A percentile compares a stretch with the other conserved stretches of the same genome.
Evolutionary conservation across 1,140 invertebrate genomes (phyloP).

Genomic region (Lineus longissimus): DNA sequence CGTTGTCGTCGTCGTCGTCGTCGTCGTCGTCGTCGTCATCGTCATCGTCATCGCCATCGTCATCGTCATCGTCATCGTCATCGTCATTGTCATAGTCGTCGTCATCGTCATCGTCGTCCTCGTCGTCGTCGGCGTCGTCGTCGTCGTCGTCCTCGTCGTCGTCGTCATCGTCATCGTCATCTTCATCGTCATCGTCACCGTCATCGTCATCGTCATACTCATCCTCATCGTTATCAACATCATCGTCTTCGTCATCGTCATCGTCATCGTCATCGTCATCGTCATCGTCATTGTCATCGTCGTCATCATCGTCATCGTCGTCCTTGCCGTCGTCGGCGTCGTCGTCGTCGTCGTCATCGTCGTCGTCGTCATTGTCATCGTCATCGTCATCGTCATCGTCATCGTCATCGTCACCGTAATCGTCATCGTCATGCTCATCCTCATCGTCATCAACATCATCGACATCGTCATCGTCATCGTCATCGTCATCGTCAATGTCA

Average conservation of each 20-base stretch:
- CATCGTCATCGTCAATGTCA: too few species aligned
- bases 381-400: slow-evolving; percentile 15
- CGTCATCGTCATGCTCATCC: too few species aligned
- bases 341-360: too few species aligned
- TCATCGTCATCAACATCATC: too few species aligned
- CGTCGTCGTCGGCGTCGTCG: too few species aligned
- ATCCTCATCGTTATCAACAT: too few species aligned
- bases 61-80: background rate
- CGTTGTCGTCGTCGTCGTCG: background rate
- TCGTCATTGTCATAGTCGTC: too few species aligned
- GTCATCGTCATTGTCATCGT: slow-evolving; percentile 14
- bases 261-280: slow-evolving; percentile 11
- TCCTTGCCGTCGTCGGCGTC: too few species aligned
- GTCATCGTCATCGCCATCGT: slow-evolving; percentile 2
- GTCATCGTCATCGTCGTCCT: too few species aligned
- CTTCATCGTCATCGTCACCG: slow-evolving; percentile 13
- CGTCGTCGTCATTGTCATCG: slow-evolving; percentile 8
- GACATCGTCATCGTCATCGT: slow-evolving; percentile 12
- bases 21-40: slow-evolving; percentile 10
- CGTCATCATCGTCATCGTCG: slow-evolving; percentile 12
- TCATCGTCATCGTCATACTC: too few species aligned
- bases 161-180: background rate
- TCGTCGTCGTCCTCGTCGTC: background rate
- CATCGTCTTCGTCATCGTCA: too few species aligned
- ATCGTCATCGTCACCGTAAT: slow-evolving; percentile 14